These are phyloP conservation scores for Paracanthobrama guichenoti DNA, from an alignment of 2,113 vertebrate genomes.

Conservation along the genomic window DNA sequence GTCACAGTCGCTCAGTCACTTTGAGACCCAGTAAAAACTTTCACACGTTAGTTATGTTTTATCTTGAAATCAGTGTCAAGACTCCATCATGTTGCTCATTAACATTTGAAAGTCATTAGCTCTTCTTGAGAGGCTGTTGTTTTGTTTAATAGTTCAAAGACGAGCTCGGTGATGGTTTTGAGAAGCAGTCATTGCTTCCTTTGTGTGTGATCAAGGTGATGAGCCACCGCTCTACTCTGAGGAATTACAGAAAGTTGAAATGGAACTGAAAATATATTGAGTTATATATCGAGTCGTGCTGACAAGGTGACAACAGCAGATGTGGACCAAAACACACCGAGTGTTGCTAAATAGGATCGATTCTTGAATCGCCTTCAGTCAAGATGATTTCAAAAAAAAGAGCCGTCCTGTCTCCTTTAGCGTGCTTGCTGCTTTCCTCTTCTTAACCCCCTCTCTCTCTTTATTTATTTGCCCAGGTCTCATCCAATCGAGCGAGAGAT, in stretches of 20 bases:
- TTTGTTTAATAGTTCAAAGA: constrained; percentile 7
- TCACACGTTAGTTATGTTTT: not conserved
- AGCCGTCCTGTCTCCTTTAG: not conserved
- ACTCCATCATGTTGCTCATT: not conserved
- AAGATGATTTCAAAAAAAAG: constrained; percentile 10
- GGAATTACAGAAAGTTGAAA: constrained; percentile 3
- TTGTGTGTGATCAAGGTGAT: not conserved
- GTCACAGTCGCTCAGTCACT: not conserved
- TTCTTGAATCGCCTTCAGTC: constrained; percentile 24
- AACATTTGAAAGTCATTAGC: not conserved
- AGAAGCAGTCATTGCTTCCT: not conserved
- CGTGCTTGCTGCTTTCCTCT: not conserved
- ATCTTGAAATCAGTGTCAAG: constrained; percentile 7
- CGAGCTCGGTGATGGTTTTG: not conserved
- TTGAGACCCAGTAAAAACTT: not conserved
- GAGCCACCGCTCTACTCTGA: not conserved
- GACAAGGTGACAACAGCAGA: not conserved
- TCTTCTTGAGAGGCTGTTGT: not conserved
- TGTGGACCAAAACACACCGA: not conserved
- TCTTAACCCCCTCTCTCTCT: not conserved
- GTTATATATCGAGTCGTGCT: not conserved
- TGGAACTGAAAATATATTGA: not conserved
- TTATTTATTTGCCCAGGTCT: constrained; percentile 63
- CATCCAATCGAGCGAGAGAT: constrained; percentile 72
- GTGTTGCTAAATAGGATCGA: constrained; percentile 7